Percentiles rank a stretch among this genome's conserved stretches.
phyloP scores from a whole-genome alignment of 2,888 invertebrate species.

The Portevinia maculata region DNA sequence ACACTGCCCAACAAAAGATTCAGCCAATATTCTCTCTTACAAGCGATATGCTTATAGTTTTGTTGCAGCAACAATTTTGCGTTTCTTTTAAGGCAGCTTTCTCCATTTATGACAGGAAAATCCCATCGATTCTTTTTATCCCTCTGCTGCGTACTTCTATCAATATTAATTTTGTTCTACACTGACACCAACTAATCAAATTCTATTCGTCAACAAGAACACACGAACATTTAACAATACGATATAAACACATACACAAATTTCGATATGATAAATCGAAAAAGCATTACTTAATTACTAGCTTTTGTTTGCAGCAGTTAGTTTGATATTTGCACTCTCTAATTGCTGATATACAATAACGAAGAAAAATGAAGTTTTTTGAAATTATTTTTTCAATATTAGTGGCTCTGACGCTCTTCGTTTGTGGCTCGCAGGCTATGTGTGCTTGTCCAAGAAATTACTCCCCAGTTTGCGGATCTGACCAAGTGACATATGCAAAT shows the following conservation, averaged over 20 bases:
- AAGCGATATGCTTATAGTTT: background rate
- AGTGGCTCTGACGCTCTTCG: conserved; percentile 73
- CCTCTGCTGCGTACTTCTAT: background rate
- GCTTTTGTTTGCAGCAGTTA: background rate
- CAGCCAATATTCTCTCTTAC: too few species aligned
- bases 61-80: background rate
- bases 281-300: background rate
- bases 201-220: background rate
- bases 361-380: conserved; percentile 62
- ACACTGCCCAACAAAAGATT: too few species aligned
- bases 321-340: background rate
- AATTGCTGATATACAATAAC: background rate
- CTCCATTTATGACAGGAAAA: conserved; percentile 2
- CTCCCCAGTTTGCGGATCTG: conserved; percentile 79
- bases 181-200: background rate
- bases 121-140: background rate
- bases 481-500: conserved; percentile 78
- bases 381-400: conserved; percentile 65
- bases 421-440: conserved; percentile 36
- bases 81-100: background rate
- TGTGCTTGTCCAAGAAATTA: conserved; percentile 79
- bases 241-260: background rate
- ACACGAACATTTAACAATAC: background rate
- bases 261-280: conserved; percentile 2
- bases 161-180: background rate